Base-by-base conservation (phyloP, 2,113 vertebrate genomes). In the Alethe diademata region DNA sequence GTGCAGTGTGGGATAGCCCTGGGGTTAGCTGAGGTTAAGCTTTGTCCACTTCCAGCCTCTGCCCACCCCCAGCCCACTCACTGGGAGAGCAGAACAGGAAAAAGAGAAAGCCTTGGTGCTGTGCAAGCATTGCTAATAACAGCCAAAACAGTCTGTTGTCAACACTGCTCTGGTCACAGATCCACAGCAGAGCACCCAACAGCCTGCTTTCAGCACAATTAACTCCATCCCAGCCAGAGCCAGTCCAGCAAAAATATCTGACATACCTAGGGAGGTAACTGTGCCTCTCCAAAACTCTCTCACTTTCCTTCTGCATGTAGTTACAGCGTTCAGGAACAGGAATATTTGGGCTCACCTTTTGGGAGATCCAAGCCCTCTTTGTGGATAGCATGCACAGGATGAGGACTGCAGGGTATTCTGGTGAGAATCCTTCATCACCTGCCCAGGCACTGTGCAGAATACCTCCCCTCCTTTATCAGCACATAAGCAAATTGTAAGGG, bases 381-480 rank as follows among this genome's bases (percentile, higher is more conserved):
- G 6, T 50, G 56, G 20, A 19, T 11, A 50, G 31, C 9, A 43
- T 8, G 14, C 45, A 45, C 20, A 56, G 42, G 29, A 50, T 0
- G 6, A 43, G 31, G 43, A 28, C 33, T 70, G 35, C 33, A 45
- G 22, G 16, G 16, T 70, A 25, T 79, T 48, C 53, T 64, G 65
- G 23, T 58, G 26, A 88, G 56, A 74, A 87, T 29, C 23, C 6
- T 17, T n/a, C 76, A 38, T 23, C 4, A 1, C 9, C 13, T 33
- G 50, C 56, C 36, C n/a, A 17, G 35, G 24, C 19, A 66, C 29
- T 1, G 0, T 36, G 43, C 48, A 43, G 70, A n/a, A 82, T 36
- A 62, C 1, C 5, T 58, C 19, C 17, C 6, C 18, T 48, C 24
- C 58, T 78, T 35, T 0, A 0, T 29, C 28, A 12, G 50, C 23